phyloP scores from a whole-genome alignment of 2,113 vertebrate genomes.

The Pelodiscus sinensis region DNA sequence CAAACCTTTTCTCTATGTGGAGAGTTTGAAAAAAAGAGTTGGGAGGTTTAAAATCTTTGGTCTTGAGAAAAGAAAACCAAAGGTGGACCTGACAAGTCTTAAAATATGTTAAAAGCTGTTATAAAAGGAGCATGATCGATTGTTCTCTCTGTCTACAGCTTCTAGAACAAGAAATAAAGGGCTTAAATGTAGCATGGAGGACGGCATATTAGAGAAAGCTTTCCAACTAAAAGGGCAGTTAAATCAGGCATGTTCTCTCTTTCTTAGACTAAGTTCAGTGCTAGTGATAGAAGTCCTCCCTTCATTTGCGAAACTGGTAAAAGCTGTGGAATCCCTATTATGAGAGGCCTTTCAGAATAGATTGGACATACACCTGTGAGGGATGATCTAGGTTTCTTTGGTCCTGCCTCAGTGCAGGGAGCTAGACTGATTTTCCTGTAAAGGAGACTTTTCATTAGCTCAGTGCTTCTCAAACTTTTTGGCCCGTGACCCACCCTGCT shows the following conservation, averaged over 20 bases:
- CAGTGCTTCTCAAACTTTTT: no score
- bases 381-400: not conserved
- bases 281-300: no score
- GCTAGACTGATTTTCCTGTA: not conserved
- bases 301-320: no score
- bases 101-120: not conserved
- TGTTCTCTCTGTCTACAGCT: not conserved
- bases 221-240: not conserved
- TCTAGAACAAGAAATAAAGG: not conserved
- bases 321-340: not conserved
- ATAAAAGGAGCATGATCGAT: not conserved
- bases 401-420: not conserved
- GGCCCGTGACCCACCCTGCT: no score
- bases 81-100: not conserved
- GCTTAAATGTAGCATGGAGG: not conserved
- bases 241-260: no score
- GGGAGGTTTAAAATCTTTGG: not conserved
- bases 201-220: not conserved
- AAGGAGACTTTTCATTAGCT: not conserved
- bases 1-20: not conserved
- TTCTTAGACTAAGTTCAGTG: no score
- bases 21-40: not conserved
- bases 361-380: not conserved
- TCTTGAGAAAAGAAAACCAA: not conserved
- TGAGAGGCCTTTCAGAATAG: not conserved